These are phyloP conservation scores for Gymnosoma rotundatum DNA, from an alignment of 2,888 invertebrate species.

Conservation along the genomic window DNA sequence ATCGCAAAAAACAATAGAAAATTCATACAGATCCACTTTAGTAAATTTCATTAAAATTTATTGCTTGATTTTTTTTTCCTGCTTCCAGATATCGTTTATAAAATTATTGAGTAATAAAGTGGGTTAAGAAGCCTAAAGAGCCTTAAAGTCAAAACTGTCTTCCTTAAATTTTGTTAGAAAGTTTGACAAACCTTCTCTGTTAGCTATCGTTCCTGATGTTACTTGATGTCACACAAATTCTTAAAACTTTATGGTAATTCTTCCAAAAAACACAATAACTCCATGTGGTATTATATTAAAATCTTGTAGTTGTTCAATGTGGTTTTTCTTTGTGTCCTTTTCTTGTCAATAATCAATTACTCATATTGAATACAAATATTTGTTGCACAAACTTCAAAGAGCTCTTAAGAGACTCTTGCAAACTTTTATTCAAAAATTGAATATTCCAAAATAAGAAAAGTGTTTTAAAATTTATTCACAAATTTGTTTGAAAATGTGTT, in stretches of 20 bases:
- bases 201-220: not conserved
- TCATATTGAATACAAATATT: not conserved
- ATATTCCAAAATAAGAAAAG: not conserved
- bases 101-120: too few relatives aligned
- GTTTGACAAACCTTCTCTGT: too few relatives aligned
- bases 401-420: slow-evolving; percentile 48
- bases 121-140: too few relatives aligned
- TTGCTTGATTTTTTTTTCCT: too few relatives aligned
- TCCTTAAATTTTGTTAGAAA: too few relatives aligned
- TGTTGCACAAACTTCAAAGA: not conserved
- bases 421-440: slow-evolving; percentile 46
- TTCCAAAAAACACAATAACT: slow-evolving; percentile 28
- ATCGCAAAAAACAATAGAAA: too few relatives aligned
- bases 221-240: not conserved
- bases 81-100: too few relatives aligned
- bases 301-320: slow-evolving; percentile 21
- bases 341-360: not conserved
- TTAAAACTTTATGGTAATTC: not conserved
- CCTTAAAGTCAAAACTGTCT: too few relatives aligned
- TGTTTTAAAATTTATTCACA: too few relatives aligned
- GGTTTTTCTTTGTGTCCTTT: slow-evolving; percentile 2
- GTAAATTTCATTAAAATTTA: too few relatives aligned
- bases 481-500: not conserved
- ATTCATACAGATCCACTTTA: too few relatives aligned
- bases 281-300: slow-evolving; percentile 24